phyloP scores from a whole-genome alignment of 1,140 invertebrate species.

The Saccostrea cuccullata region DNA sequence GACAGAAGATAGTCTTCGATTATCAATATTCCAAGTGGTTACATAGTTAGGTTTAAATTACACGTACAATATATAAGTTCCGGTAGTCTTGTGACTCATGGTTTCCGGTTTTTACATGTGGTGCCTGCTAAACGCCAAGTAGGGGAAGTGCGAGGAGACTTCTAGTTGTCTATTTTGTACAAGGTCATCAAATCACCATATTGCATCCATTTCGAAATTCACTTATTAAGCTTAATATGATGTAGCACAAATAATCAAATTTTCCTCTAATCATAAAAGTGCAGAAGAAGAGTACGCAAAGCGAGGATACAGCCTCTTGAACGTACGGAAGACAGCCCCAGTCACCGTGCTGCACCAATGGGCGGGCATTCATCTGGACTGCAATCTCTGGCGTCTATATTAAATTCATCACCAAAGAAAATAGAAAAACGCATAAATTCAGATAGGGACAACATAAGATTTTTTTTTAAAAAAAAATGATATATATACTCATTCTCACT shows the following conservation, averaged over 20 bases:
- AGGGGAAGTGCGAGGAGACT: neutral
- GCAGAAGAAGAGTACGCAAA: neutral
- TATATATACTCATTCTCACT: too few species aligned
- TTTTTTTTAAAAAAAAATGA: too few species aligned
- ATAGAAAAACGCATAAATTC: too few species aligned
- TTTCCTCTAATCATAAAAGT: neutral
- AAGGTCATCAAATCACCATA: neutral
- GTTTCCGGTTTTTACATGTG: conserved; percentile 26
- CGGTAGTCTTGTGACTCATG: conserved; percentile 13
- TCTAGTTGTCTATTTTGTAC: conserved; percentile 2
- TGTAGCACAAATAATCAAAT: neutral
- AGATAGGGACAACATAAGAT: too few species aligned
- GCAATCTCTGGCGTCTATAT: too few species aligned
- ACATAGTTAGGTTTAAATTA: conserved; percentile 16
- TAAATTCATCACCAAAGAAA: too few species aligned
- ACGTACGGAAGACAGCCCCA: too few species aligned
- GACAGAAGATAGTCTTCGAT: neutral
- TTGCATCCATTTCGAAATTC: neutral
- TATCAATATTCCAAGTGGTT: conserved; percentile 28
- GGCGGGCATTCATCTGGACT: too few species aligned
- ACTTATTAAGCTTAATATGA: neutral
- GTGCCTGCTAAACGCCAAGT: conserved; percentile 15
- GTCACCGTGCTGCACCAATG: too few species aligned
- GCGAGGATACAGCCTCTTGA: neutral
- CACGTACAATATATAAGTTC: conserved; percentile 25